Conservation (phyloP, 1,140 invertebrate species). For the Dendroctonus valens region DNA sequence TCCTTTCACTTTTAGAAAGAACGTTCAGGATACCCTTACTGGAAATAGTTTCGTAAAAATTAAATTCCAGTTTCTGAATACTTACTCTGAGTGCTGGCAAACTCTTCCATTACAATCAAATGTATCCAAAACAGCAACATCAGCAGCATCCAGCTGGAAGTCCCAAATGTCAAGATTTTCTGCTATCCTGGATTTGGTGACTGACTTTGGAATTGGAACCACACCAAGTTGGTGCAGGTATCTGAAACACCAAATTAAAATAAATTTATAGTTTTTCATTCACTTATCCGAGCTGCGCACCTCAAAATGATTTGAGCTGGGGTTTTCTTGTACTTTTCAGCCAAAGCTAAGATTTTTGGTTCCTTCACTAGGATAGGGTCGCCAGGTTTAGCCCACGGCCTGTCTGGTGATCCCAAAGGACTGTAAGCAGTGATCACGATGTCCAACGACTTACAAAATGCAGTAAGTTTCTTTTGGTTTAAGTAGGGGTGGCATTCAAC, state of each 20-base stretch:
- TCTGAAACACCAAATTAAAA: slow-evolving; percentile 50
- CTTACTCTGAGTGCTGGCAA: slow-evolving; percentile 44
- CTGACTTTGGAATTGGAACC: slow-evolving; percentile 43
- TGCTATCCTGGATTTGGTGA: slow-evolving; percentile 38
- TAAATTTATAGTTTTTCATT: slow-evolving; percentile 60
- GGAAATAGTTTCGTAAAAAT: slow-evolving; percentile 21
- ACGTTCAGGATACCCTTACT: not conserved
- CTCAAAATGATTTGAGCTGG: slow-evolving; percentile 41
- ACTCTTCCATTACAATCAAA: slow-evolving; percentile 44
- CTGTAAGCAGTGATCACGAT: slow-evolving; percentile 79
- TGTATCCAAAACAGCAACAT: slow-evolving; percentile 38
- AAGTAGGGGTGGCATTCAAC: slow-evolving; percentile 70
- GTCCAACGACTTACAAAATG: slow-evolving; percentile 66
- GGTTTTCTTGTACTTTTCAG: slow-evolving; percentile 40
- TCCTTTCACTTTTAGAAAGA: slow-evolving; percentile 33
- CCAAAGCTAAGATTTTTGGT: slow-evolving; percentile 52
- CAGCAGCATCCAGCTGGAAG: slow-evolving; percentile 38
- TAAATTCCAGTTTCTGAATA: slow-evolving; percentile 37
- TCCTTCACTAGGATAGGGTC: slow-evolving; percentile 63
- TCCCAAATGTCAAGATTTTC: slow-evolving; percentile 43
- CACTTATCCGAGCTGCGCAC: slow-evolving; percentile 35
- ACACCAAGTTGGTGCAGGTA: slow-evolving; percentile 38
- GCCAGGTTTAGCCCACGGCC: slow-evolving; percentile 65
- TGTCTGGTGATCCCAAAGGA: slow-evolving; percentile 69
- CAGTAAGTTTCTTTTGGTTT: slow-evolving; percentile 58